A percentile compares a stretch with the other conserved stretches of the same genome.
These are phyloP conservation scores for Camponotus floridanus DNA, from an alignment of 1,140 invertebrate species.

Conservation along the genomic window DNA sequence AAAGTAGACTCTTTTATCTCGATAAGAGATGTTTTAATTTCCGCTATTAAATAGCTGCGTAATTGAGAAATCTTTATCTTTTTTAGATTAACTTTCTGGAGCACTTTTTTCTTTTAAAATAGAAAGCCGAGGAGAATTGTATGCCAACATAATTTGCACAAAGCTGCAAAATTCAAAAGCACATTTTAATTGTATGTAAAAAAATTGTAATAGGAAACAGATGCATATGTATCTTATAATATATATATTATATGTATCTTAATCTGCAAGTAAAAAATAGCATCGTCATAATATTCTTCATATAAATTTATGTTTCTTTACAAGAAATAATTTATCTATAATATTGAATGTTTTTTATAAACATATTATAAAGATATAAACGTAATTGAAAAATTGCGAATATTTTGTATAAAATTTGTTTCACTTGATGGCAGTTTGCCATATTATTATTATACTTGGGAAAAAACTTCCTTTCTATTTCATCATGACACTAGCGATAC, in stretches of 20 bases:
- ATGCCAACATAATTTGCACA: not conserved
- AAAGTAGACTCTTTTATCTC: not conserved
- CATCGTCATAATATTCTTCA: not conserved
- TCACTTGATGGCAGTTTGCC: not conserved
- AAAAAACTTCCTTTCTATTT: conserved; percentile 4
- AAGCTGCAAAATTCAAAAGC: not conserved
- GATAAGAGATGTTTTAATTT: conserved; percentile 28
- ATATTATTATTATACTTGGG: conserved; percentile 18
- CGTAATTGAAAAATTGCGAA: not conserved
- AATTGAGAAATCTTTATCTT: not conserved
- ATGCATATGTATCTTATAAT: not conserved
- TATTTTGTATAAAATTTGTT: conserved; percentile 33
- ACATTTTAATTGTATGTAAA: not conserved
- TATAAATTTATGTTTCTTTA: not conserved
- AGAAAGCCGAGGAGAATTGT: not conserved
- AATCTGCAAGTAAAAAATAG: not conserved
- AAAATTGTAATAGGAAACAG: not conserved
- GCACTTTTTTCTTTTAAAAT: not conserved
- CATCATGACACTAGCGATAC: not conserved
- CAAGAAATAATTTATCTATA: not conserved
- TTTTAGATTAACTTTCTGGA: not conserved
- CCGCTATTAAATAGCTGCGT: not conserved
- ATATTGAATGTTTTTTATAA: not conserved
- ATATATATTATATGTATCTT: too few relatives aligned
- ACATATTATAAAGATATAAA: not conserved